Percentiles rank a stretch among this genome's conserved stretches.
These are phyloP conservation scores for Temnothorax longispinosus DNA, from an alignment of 1,140 invertebrate genomes.

Conservation along the genomic window DNA sequence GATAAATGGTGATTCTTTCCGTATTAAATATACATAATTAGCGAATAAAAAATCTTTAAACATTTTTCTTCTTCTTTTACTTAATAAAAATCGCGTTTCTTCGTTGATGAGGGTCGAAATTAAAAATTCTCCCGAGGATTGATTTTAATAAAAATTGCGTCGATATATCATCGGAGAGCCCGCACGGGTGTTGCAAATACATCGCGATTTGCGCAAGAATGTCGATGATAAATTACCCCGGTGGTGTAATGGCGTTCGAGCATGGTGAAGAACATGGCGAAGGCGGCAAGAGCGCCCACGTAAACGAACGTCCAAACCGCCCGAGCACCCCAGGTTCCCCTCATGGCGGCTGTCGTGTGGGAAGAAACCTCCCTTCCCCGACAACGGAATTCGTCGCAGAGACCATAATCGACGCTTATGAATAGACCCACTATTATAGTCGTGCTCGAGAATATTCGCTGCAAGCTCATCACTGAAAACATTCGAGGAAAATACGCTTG, in stretches of 20 bases:
- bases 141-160: constrained; percentile 10
- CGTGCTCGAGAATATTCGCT: constrained; percentile 87
- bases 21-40: not conserved
- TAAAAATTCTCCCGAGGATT: not conserved
- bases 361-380: constrained; percentile 85
- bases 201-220: not conserved
- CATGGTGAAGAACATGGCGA: constrained; percentile 86
- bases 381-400: constrained; percentile 88
- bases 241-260: constrained; percentile 84
- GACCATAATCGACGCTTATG: constrained; percentile 88
- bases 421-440: constrained; percentile 88
- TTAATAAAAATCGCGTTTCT: constrained; percentile 14
- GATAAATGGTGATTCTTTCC: not conserved
- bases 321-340: constrained; percentile 85
- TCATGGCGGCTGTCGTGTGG: constrained; percentile 76
- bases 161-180: not conserved
- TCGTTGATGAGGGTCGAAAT: not conserved
- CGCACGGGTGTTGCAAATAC: not conserved
- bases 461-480: constrained; percentile 87
- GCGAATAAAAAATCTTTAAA: not conserved
- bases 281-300: constrained; percentile 85
- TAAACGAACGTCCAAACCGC: constrained; percentile 87
- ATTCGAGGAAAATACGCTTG: not conserved
- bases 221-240: constrained; percentile 71
- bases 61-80: not conserved